Evolutionary conservation across 2,797 vertebrate genomes (phyloP), one percentile per base, ranked within the genome.

Genomic region (Rhodeus uyekii): DNA sequence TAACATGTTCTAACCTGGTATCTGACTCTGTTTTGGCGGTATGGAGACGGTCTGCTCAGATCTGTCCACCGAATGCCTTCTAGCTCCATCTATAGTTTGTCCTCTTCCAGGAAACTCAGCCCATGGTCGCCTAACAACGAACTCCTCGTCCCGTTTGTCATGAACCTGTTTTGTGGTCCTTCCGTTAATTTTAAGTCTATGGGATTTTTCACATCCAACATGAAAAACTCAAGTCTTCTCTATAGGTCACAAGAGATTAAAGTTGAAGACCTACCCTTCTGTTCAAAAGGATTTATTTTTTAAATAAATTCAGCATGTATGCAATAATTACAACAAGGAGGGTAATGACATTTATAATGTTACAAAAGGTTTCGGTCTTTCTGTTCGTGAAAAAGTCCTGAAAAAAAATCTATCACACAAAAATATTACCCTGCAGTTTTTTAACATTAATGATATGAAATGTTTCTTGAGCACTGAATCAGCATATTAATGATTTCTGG

Each of bases 91-190:
- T 78, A 95, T 88, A 29, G 88, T 83, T 0, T 89, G 93, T 42
- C 96, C 96, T 1, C 61, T 85, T 1, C 97, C 97, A 38, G 96
- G 96, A 91, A 97, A 97, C 0, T 27, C 92, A 34, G 88, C 83
- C 81, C 90, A 86, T 0, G 86, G 89, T 4, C 67, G 71, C 72
- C 84, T 90, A 82, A 90, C 89, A 64, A 61, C 88, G 86, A 96
- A 98, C 34, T 95, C 89, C 87, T 95, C 88, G 0, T 94, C 86
- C 50, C 96, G 93, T 80, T 90, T 93, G 94, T 99, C 97, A 1
- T 90, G 88, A 85, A 97, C 95, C 98, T 99, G 90, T 58, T 60
- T 38, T 44, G 14, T 50, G 16, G 24, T 38, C 13, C 32, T 36
- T 53, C 22, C 7, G 19, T 27, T 27, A 42, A 4, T 48, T n/a